Base-by-base conservation (phyloP, 1,140 invertebrate genomes). In the Diorhabda elongata region DNA sequence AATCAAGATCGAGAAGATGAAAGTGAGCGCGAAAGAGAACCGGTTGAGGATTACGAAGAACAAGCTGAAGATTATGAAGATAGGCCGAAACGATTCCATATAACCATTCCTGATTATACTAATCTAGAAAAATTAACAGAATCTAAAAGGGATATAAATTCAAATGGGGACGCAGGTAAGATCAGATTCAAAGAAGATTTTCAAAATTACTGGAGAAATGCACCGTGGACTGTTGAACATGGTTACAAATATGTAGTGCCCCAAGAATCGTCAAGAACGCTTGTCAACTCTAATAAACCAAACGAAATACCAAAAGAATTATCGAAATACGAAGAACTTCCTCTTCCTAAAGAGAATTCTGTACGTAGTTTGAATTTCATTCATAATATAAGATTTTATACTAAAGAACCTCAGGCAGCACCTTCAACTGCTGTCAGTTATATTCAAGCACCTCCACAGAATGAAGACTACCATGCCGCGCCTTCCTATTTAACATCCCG, bases 161-260 rank as follows among this genome's bases (percentile, higher is more conserved):
- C 4, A 4, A 45, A 65, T 65, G 26, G n/a, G 2, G 44, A 67
- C 5, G 45, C 9, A 8, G 70, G 70, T 5, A 73, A 45, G 26
- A 57, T 65, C 44, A 60, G 60, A 44, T 73, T 73, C 58, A 68
- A 67, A 42, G 64, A 73, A 41, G 67, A 67, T 5, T 61, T 73
- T 26, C 61, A 73, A 6, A 66, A 70, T 3, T 73, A 71, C 61
- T 73, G 72, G 72, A 66, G 64, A 3, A 61, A 65, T 44, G 58
- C 63, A 5, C 72, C 72, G 7, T 67, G 61, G 62, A 69, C 44
- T 26, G 52, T 71, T 2, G 61, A 70, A 57, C 71, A 72, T 26
- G 69, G 74, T 6, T 68, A 73, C 61, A 72, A 70, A 47, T 71
- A 68, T n/a, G 47, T 71, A 8, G 68, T 66, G 8, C 67, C 67